Evolutionary conservation across 2,888 invertebrate genomes (phyloP).

Genomic region (Drosophila dives): DNA sequence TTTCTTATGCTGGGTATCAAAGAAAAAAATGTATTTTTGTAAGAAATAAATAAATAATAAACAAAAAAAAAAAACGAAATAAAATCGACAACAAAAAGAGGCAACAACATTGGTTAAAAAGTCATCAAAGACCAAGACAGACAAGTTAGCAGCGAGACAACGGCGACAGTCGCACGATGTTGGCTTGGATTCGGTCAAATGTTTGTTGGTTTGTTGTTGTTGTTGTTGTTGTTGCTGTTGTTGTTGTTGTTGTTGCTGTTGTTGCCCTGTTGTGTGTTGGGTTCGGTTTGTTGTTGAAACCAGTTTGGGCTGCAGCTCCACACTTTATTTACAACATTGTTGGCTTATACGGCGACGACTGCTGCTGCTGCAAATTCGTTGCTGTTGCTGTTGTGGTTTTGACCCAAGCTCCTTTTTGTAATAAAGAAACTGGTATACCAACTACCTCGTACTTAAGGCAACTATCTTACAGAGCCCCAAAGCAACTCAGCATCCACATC

Average conservation of each 20-base stretch:
- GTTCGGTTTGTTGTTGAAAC: slow-evolving; percentile 63
- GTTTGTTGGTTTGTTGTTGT: slow-evolving; percentile 31
- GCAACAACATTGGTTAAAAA: slow-evolving; percentile 73
- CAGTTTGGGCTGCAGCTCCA: slow-evolving; percentile 72
- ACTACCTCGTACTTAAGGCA: slow-evolving; percentile 51
- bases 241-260: slow-evolving; percentile 14
- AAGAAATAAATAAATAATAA: neutral
- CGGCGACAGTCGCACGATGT: slow-evolving; percentile 54
- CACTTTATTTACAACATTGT: slow-evolving; percentile 81
- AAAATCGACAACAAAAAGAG: slow-evolving; percentile 53
- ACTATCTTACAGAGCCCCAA: slow-evolving; percentile 21
- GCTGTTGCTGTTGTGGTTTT: slow-evolving; percentile 64
- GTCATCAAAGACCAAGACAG: slow-evolving; percentile 76
- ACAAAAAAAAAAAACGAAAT: slow-evolving; percentile 13
- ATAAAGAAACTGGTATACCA: slow-evolving; percentile 79
- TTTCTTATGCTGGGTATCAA: slow-evolving; percentile 33
- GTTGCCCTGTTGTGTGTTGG: slow-evolving; percentile 6
- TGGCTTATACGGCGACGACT: slow-evolving; percentile 73
- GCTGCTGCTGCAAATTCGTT: slow-evolving; percentile 45
- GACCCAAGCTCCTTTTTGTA: slow-evolving; percentile 80
- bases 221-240: slow-evolving; percentile 10
- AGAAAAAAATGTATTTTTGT: slow-evolving; percentile 14
- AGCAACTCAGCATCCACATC: slow-evolving; percentile 4
- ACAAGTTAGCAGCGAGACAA: slow-evolving; percentile 40
- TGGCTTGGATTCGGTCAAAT: slow-evolving; percentile 62